These are phyloP conservation scores for Gymnarchus niloticus DNA, from an alignment of 2,113 vertebrate species.

Conservation along the genomic window DNA sequence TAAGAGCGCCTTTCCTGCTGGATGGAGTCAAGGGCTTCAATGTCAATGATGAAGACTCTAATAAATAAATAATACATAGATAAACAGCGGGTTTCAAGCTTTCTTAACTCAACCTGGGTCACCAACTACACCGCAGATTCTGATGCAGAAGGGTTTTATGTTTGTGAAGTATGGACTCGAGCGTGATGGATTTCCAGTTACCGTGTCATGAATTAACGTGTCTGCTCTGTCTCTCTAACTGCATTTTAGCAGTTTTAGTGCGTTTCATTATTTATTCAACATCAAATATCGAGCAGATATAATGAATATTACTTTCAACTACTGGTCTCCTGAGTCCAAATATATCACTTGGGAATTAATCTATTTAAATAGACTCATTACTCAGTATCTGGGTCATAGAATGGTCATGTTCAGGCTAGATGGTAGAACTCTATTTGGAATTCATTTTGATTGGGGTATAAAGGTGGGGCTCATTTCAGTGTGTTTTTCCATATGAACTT, in stretches of 20 bases:
- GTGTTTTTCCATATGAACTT: too few relatives aligned
- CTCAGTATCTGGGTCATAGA: conserved; percentile 6
- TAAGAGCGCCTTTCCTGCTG: not conserved
- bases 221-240: not conserved
- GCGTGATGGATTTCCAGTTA: conserved; percentile 21
- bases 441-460: not conserved
- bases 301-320: conserved; percentile 25
- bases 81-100: not conserved
- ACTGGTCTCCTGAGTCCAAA: not conserved
- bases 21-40: not conserved
- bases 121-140: not conserved
- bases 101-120: not conserved
- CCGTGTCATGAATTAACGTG: conserved; percentile 11
- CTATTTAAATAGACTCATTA: conserved; percentile 12
- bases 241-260: conserved; percentile 7
- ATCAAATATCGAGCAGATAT: conserved; percentile 12
- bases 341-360: conserved; percentile 12
- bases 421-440: not conserved
- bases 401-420: not conserved
- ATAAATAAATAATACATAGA: not conserved
- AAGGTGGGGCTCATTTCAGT: not conserved
- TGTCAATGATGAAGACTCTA: not conserved
- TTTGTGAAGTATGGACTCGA: not conserved
- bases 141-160: conserved; percentile 28
- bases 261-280: conserved; percentile 22